Percentiles rank a stretch among this genome's conserved stretches.
These are phyloP conservation scores for Silurus glanis DNA, from an alignment of 2,113 vertebrate species.

Conservation along the genomic window DNA sequence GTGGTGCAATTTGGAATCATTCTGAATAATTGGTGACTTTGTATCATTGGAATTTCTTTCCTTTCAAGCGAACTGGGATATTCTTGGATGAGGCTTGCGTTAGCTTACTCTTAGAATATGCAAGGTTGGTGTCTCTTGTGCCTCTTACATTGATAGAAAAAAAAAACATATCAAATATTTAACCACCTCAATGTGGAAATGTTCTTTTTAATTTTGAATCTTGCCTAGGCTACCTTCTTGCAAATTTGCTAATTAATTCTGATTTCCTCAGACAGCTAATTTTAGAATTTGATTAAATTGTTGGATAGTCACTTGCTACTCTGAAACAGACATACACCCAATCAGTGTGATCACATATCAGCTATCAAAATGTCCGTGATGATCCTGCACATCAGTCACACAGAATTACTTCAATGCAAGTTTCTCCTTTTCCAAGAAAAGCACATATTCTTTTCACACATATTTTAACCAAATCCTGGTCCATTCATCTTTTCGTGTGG, in stretches of 20 bases:
- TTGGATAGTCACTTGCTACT: background rate
- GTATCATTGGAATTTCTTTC: background rate
- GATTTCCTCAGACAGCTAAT: background rate
- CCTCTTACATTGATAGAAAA: background rate
- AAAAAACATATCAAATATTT: background rate
- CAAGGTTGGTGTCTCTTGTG: background rate
- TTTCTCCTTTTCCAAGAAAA: background rate
- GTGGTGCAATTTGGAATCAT: background rate
- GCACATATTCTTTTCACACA: background rate
- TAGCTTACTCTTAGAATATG: background rate
- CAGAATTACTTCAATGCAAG: background rate
- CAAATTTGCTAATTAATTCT: background rate
- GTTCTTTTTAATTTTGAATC: background rate
- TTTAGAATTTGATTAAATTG: background rate
- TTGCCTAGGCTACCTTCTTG: background rate
- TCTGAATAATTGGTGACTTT: background rate
- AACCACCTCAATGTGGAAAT: background rate
- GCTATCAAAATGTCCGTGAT: background rate
- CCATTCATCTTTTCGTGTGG: background rate
- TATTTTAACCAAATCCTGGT: background rate
- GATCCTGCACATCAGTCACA: background rate
- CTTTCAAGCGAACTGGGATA: background rate
- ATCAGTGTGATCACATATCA: background rate
- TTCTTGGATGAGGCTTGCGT: background rate
- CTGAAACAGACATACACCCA: background rate